These are phyloP conservation scores for Montipora foliosa DNA, from an alignment of 64 coral and sea anemone genomes.

Conservation along the genomic window DNA sequence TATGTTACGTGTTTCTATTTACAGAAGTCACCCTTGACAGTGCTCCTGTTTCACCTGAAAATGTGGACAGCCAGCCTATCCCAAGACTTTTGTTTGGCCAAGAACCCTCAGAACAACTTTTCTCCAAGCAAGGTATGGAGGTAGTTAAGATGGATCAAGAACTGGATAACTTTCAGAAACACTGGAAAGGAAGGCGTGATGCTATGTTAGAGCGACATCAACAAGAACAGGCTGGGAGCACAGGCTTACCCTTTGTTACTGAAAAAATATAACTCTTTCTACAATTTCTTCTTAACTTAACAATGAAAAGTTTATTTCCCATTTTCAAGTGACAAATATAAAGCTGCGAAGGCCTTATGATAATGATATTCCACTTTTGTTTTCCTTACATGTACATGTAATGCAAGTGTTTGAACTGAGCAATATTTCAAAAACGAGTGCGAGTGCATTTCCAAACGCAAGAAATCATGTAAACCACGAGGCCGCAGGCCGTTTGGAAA, in stretches of 20 bases:
- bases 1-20: no score
- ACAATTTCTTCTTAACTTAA: no score
- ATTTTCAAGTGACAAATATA: no score
- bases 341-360: no score
- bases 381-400: no score
- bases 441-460: no score
- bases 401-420: no score
- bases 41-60: neutral
- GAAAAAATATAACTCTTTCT: neutral
- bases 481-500: no score
- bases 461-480: no score
- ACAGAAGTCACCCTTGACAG: neutral
- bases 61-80: constrained; percentile 6
- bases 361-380: no score
- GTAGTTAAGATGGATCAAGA: constrained; percentile 62
- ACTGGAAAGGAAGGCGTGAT: constrained; percentile 38
- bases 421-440: no score
- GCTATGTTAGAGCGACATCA: constrained; percentile 26
- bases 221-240: neutral
- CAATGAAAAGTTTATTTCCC: no score
- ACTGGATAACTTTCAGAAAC: constrained; percentile 27
- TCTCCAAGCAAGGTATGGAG: constrained; percentile 65
- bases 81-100: constrained; percentile 28
- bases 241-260: neutral
- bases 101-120: constrained; percentile 47